Conservation (phyloP, 1,140 invertebrate species). For the Diachasma alloeum region DNA sequence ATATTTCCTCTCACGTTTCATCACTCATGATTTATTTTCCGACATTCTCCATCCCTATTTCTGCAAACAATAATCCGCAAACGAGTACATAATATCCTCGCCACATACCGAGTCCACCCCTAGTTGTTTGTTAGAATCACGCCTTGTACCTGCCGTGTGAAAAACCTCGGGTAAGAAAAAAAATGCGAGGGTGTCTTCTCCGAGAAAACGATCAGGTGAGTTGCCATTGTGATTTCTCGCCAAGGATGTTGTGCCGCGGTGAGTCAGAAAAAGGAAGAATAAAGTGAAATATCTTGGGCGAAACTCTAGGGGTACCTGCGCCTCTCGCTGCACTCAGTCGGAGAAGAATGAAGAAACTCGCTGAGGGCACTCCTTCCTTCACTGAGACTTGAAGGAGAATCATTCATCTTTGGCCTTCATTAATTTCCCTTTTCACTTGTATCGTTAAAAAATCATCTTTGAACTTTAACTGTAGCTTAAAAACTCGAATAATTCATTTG, state of each 20-base stretch:
- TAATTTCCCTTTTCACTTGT: background rate
- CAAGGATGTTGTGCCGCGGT: background rate
- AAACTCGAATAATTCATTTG: background rate
- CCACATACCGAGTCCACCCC: too few species aligned
- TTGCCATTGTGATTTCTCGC: background rate
- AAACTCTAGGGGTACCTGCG: background rate
- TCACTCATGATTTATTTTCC: too few species aligned
- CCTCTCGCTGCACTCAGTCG: background rate
- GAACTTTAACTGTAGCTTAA: background rate
- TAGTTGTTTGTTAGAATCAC: background rate
- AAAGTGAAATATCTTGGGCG: background rate
- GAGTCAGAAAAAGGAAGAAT: background rate
- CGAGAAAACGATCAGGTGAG: background rate
- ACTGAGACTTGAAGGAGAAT: background rate
- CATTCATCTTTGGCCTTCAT: background rate
- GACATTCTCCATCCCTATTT: too few species aligned
- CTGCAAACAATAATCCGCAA: too few species aligned
- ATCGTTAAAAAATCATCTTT: background rate
- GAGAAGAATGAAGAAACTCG: background rate
- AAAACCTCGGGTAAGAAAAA: constrained; percentile 45
- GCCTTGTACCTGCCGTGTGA: constrained; percentile 44
- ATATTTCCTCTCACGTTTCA: too few species aligned
- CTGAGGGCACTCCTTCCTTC: background rate
- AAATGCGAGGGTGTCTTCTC: background rate
- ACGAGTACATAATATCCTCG: too few species aligned